These are phyloP conservation scores for Esox masquinongy DNA, from an alignment of 2,797 vertebrate species.

Conservation along the genomic window DNA sequence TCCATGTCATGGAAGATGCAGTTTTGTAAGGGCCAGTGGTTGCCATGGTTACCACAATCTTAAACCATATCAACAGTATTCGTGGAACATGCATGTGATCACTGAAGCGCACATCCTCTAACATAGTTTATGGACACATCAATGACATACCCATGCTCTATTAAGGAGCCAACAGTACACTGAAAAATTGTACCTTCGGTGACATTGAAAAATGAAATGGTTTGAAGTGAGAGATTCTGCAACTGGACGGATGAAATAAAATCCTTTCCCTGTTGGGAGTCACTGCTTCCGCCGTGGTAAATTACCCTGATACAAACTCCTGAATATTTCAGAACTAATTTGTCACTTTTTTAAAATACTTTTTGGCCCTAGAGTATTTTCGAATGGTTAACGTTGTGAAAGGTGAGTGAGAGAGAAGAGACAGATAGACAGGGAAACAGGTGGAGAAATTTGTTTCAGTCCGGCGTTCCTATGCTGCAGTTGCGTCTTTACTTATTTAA, in stretches of 20 bases:
- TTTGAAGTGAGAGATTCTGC: neutral
- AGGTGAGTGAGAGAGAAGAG: neutral
- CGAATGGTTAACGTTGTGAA: neutral
- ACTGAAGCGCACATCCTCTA: neutral
- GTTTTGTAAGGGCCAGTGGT: neutral
- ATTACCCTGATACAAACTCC: neutral
- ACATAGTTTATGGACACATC: neutral
- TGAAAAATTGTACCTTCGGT: neutral
- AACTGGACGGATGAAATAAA: neutral
- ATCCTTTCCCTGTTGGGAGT: neutral
- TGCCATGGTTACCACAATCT: neutral
- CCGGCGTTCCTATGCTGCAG: neutral
- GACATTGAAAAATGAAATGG: neutral
- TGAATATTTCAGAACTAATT: constrained; percentile 16
- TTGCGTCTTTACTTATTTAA: constrained; percentile 11
- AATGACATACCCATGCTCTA: neutral
- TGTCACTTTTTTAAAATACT: neutral
- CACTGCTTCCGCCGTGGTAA: neutral
- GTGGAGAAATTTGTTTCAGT: neutral
- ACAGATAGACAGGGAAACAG: neutral
- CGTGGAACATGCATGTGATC: neutral
- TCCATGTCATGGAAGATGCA: neutral
- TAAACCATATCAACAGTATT: neutral
- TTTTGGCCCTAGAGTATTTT: neutral
- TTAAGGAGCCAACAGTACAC: neutral